Percentiles rank a stretch among this genome's conserved stretches.
These are phyloP conservation scores for Lophura nycthemera DNA, from an alignment of 2,113 vertebrate species.

Conservation along the genomic window DNA sequence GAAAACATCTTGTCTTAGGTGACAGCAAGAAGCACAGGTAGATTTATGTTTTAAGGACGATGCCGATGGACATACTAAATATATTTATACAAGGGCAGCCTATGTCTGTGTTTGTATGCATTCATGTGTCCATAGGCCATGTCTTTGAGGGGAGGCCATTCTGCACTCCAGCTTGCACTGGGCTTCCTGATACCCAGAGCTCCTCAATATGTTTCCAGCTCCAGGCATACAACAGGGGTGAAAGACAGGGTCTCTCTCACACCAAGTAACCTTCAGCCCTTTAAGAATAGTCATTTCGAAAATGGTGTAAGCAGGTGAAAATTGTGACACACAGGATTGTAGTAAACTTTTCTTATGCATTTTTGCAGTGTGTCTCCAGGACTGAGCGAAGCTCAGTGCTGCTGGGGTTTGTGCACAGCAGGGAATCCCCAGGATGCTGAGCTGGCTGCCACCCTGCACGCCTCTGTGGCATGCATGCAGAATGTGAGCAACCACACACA, in stretches of 20 bases:
- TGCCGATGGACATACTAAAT: background rate
- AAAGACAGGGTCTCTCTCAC: background rate
- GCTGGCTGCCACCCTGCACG: background rate
- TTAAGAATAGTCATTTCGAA: background rate
- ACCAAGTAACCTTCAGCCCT: background rate
- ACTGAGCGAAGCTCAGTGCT: background rate
- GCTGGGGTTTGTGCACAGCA: background rate
- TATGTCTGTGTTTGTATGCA: background rate
- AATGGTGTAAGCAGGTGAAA: background rate
- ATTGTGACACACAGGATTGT: background rate
- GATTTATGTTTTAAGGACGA: background rate
- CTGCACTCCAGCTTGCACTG: background rate
- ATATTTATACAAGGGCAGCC: background rate
- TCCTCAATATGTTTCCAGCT: background rate
- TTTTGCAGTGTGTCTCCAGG: background rate
- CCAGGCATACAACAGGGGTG: background rate
- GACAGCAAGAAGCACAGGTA: background rate
- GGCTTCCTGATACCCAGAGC: background rate
- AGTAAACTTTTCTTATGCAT: background rate
- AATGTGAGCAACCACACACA: rapidly evolving
- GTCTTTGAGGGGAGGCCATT: background rate
- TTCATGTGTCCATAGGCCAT: rapidly evolving
- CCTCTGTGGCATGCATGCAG: background rate
- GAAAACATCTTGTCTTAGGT: background rate
- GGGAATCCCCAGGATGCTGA: background rate